Evolutionary conservation across 2,797 vertebrate genomes (phyloP).

Genomic region (Valencia hispanica): DNA sequence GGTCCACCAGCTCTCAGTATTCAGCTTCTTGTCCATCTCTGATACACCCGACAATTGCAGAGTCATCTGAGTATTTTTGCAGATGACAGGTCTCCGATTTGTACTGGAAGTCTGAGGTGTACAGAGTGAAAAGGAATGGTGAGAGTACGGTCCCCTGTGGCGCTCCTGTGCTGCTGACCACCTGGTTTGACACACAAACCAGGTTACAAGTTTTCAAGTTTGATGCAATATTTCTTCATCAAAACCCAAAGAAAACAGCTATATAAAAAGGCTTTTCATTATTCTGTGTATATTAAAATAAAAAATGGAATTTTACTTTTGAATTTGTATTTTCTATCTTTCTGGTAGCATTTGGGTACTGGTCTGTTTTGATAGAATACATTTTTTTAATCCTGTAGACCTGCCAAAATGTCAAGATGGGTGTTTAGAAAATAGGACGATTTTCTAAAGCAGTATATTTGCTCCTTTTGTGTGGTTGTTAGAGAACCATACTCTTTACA

Average conservation of each 20-base stretch:
- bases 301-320: neutral
- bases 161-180: neutral
- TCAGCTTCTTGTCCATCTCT: no score
- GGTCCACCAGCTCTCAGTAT: no score
- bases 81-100: no score
- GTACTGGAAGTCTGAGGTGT: no score
- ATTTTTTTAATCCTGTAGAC: neutral
- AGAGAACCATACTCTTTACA: neutral
- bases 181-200: neutral
- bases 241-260: neutral
- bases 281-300: neutral
- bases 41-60: no score
- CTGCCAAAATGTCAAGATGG: neutral
- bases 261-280: neutral
- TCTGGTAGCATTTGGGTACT: neutral
- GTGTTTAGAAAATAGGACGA: neutral
- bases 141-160: neutral
- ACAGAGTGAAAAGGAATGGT: no score
- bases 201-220: no score
- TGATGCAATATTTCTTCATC: neutral
- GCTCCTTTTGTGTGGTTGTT: neutral
- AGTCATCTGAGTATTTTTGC: no score
- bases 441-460: neutral
- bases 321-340: neutral
- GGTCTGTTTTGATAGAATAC: neutral